Evolutionary conservation across 2,113 vertebrate species (phyloP), one percentile per base, ranked within the genome.

Genomic region (Oreochromis aureus): DNA sequence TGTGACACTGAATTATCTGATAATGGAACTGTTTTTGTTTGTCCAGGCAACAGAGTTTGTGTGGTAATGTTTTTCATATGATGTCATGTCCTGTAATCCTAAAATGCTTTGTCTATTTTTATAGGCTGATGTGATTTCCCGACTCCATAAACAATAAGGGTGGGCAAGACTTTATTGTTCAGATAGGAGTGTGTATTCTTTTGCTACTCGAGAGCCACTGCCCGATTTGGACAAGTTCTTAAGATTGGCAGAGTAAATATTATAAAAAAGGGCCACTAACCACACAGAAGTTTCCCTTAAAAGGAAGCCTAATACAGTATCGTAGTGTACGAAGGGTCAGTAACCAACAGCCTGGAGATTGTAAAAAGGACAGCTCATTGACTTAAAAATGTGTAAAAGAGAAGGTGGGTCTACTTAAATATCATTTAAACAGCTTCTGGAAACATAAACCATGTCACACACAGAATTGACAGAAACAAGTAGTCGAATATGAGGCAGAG

Each of bases 71-170:
- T 90, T 86, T 63, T 46, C 24, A 10, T 32, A 48, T 93, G 89
- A 90, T 86, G 90, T 94, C 78, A 94, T 88, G 18, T 94, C 91
- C 91, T 92, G 76, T 87, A 86, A 90, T 92, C 87, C 88, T 91
- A 86, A 93, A 94, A 92, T 24, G 88, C 85, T 91, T 82, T 81
- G 84, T 94, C 89, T 93, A 92, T 93, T 94, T 95, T 81, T 91
- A 85, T 86, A 66, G 79, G 61, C 66, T 93, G 88, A 90, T 81
- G 78, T 91, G 41, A 90, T 94, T 94, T 89, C 88, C 91, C 54
- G 81, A 82, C 80, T 91, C 54, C 86, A 76, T 87, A 87, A 94
- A 95, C 93, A 95, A 92, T 85, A 83, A 83, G 84, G 82, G 44
- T 48, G 41, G 85, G 81, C 71, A 32, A 58, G 87, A 66, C 61